These are phyloP conservation scores for Somateria mollissima DNA, from an alignment of 2,797 vertebrate genomes.

Conservation along the genomic window DNA sequence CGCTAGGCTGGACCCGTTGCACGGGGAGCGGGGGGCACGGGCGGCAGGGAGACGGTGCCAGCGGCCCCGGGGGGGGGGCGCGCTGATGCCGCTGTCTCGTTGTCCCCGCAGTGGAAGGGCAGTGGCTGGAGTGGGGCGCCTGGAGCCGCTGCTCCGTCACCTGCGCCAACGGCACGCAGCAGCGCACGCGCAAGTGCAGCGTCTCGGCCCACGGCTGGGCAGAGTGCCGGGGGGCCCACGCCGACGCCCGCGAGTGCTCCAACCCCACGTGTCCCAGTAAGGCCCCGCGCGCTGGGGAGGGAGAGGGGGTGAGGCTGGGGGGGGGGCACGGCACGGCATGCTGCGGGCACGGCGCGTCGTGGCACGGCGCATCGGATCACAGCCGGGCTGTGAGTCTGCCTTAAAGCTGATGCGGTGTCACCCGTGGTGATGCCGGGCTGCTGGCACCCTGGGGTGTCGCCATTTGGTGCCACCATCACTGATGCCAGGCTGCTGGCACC, in stretches of 20 bases:
- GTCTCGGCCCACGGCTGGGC: slow-evolving; percentile 90
- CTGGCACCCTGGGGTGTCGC: neutral
- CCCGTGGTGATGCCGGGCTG: neutral
- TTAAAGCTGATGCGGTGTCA: neutral
- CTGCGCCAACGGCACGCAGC: slow-evolving; percentile 90
- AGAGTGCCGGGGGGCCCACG: slow-evolving; percentile 90
- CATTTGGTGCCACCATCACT: neutral
- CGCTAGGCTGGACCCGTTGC: neutral
- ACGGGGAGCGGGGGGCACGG: neutral
- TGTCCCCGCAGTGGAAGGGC: slow-evolving; percentile 90
- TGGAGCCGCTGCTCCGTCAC: slow-evolving; percentile 94
- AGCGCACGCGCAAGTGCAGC: slow-evolving; percentile 91
- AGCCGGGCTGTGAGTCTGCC: neutral
- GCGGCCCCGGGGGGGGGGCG: fast-evolving
- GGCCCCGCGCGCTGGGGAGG: slow-evolving; percentile 50
- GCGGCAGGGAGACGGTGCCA: neutral
- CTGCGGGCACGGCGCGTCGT: neutral
- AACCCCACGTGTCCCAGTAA: slow-evolving; percentile 89
- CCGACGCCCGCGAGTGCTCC: slow-evolving; percentile 89
- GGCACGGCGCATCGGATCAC: fast-evolving
- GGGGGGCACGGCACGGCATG: neutral
- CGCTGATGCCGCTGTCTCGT: slow-evolving; percentile 16
- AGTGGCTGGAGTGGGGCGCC: slow-evolving; percentile 96
- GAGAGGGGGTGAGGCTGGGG: neutral
- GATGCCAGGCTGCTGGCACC: neutral